A percentile compares a stretch with the other conserved stretches of the same genome.
phyloP scores from a whole-genome alignment of 2,888 invertebrate species.

The Polydrusus cervinus region DNA sequence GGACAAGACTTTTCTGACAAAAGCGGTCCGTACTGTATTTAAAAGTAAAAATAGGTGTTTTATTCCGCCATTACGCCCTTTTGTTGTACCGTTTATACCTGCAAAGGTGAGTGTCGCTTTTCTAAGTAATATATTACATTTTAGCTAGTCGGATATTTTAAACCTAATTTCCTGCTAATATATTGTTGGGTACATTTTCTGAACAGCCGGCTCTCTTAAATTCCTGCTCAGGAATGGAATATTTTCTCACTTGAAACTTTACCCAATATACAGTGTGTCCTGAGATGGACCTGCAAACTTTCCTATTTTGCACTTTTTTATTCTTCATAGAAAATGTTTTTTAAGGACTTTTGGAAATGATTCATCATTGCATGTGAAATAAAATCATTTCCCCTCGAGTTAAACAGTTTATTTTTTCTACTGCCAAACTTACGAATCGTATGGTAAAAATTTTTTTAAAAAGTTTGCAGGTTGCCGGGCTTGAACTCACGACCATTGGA shows the following conservation, averaged over 20 bases:
- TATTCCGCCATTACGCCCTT: constrained; percentile 17
- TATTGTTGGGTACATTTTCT: constrained; percentile 11
- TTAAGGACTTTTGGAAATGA: too few species aligned
- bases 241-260: not conserved
- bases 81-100: constrained; percentile 3
- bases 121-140: constrained; percentile 7
- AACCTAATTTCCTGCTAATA: not conserved
- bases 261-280: not conserved
- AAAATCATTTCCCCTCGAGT: too few species aligned
- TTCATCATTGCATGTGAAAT: too few species aligned
- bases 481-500: too few species aligned
- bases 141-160: not conserved
- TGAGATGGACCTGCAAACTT: too few species aligned
- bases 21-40: not conserved
- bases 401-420: too few species aligned
- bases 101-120: constrained; percentile 3
- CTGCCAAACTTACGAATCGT: too few species aligned
- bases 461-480: too few species aligned
- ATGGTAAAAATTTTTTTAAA: too few species aligned
- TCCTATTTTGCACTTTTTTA: too few species aligned
- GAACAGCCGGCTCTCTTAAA: not conserved
- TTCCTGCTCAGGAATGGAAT: not conserved
- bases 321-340: too few species aligned
- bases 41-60: constrained; percentile 6
- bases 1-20: not conserved